Percentiles rank a stretch among this genome's conserved stretches.
phyloP scores from a whole-genome alignment of 1,140 invertebrate species.

The Drosophila biarmipes region DNA sequence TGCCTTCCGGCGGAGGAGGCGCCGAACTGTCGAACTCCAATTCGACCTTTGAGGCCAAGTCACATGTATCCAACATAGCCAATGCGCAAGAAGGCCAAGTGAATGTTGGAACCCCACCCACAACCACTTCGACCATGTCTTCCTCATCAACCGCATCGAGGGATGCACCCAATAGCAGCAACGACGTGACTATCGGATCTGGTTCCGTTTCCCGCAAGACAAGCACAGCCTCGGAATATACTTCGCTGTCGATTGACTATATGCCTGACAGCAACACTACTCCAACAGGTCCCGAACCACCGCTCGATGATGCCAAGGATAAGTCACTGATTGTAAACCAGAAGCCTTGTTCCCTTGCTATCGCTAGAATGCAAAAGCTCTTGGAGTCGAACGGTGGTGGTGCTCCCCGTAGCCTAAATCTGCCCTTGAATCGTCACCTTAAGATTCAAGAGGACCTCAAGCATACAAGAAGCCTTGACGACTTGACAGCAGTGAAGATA shows the following conservation, averaged over 20 bases:
- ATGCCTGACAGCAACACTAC: slow-evolving; percentile 85
- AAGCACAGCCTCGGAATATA: slow-evolving; percentile 85
- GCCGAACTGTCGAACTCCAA: slow-evolving; percentile 30
- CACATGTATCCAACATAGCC: slow-evolving; percentile 31
- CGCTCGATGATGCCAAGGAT: slow-evolving; percentile 42
- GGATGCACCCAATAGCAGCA: slow-evolving; percentile 73
- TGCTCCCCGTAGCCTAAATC: slow-evolving; percentile 61
- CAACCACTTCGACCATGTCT: slow-evolving; percentile 74
- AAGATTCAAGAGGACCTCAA: slow-evolving; percentile 68
- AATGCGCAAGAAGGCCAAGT: slow-evolving; percentile 39
- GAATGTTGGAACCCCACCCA: slow-evolving; percentile 60
- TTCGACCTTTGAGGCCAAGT: slow-evolving; percentile 36
- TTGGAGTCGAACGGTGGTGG: slow-evolving; percentile 56
- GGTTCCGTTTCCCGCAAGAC: slow-evolving; percentile 86
- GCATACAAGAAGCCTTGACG: slow-evolving; percentile 68
- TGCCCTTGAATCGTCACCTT: slow-evolving; percentile 66
- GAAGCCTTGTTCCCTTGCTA: slow-evolving; percentile 54
- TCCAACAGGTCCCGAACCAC: slow-evolving; percentile 61
- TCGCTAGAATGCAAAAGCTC: slow-evolving; percentile 65
- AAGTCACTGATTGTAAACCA: slow-evolving; percentile 33
- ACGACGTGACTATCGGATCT: slow-evolving; percentile 85
- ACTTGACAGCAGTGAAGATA: slow-evolving; percentile 69
- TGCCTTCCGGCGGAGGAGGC: slow-evolving; percentile 29
- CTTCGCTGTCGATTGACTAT: slow-evolving; percentile 85
- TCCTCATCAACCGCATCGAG: slow-evolving; percentile 68